Base-by-base conservation (phyloP, 2,113 vertebrate genomes). In the Mormyrus lacerda region DNA sequence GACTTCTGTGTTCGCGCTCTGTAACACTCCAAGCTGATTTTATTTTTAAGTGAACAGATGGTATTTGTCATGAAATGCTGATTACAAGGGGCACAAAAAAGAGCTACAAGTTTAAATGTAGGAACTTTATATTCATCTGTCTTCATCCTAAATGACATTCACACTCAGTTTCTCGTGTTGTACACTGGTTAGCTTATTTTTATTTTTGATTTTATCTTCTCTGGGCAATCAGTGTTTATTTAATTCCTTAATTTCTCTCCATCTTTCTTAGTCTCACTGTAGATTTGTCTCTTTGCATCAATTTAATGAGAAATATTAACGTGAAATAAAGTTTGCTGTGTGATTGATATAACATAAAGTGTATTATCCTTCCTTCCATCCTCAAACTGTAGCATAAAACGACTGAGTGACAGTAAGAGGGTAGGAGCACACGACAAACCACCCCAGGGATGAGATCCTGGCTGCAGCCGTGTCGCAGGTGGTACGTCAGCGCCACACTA, bases 291-390 rank as follows among this genome's bases (percentile, higher is more conserved):
- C 35, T 73, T 73, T 79, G 73, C 73, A 42, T 79, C 73, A 19
- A 19, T 79, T 89, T 89, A 79, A 84, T 87, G 58, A 89, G 31
- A 39, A 87, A 89, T 89, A 89, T 87, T 51, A 69, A 73, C 53
- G 89, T 73, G 85, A 89, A 89, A 89, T 89, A 89, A 89, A 89
- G 85, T 85, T 50, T 79, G 89, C 89, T 87, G 47, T 89, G 48
- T 82, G 73, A 35, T 42, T 79, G 73, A 42, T 42, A 79, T 39
- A 42, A 79, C 73, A 65, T 65, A 42, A 42, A 6, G 73, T 79
- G 13, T 42, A 19, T 76, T 39, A 31, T 42, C 35, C 42, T 42
- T 21, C 73, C 73, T 39, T 79, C 73, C 73, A 79, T 79, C 15
- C 35, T 42, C 17, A 39, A 17, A 42, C 35, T 39, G 73, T 79